These are phyloP conservation scores for Sussaba pulchella DNA, from an alignment of 2,888 invertebrate species.

Conservation along the genomic window DNA sequence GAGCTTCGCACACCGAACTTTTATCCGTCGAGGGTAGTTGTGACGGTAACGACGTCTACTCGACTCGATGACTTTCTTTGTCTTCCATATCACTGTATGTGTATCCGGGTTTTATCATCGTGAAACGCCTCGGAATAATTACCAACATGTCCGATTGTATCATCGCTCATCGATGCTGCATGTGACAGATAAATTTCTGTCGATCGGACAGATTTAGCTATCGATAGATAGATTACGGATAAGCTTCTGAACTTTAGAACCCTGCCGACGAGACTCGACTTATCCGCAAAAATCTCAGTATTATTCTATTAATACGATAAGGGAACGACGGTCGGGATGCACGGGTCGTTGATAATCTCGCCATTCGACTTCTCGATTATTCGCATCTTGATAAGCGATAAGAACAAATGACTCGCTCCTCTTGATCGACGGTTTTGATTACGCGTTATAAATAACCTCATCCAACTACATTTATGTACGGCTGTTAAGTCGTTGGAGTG, in stretches of 20 bases:
- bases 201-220: neutral
- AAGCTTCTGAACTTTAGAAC: neutral
- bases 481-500: constrained; percentile 59
- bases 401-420: constrained; percentile 37
- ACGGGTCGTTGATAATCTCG: constrained; percentile 5
- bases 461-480: constrained; percentile 23
- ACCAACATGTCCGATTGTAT: neutral
- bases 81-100: constrained; percentile 33
- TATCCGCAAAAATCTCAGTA: constrained; percentile 1
- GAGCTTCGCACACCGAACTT: constrained; percentile 32
- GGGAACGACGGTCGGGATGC: neutral
- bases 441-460: constrained; percentile 35
- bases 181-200: neutral
- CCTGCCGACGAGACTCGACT: neutral
- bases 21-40: constrained; percentile 53
- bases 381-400: constrained; percentile 33
- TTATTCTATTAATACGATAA: constrained; percentile 32
- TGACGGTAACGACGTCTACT: constrained; percentile 67
- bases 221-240: constrained; percentile 1
- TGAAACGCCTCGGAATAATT: neutral
- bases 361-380: constrained; percentile 3
- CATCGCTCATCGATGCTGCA: neutral
- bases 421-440: constrained; percentile 13
- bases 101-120: constrained; percentile 35
- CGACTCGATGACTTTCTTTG: constrained; percentile 68